A percentile compares a stretch with the other conserved stretches of the same genome.
These are phyloP conservation scores for Caenorhabditis sinica DNA, from an alignment of 2,888 invertebrate species.

Conservation along the genomic window DNA sequence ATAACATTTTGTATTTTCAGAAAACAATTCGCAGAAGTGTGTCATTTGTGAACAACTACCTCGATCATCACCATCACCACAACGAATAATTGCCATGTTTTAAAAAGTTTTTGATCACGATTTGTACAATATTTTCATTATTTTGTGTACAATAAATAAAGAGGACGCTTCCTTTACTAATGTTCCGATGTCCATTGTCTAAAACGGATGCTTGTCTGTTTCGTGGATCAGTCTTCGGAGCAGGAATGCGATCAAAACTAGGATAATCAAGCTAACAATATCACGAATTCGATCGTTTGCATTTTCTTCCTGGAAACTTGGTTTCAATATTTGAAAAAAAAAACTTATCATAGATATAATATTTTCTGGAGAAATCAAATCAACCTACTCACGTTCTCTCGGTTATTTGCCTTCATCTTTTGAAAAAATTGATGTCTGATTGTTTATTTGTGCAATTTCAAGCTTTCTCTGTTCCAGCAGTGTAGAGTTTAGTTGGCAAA, in stretches of 20 bases:
- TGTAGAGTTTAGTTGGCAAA: too few species aligned
- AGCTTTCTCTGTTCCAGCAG: too few species aligned
- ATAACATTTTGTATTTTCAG: not conserved
- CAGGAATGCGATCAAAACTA: not conserved
- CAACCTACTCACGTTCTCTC: too few species aligned
- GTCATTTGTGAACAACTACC: constrained; percentile 7
- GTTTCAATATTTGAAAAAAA: too few species aligned
- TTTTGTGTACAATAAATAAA: too few species aligned
- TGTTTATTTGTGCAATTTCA: too few species aligned
- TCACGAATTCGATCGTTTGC: not conserved
- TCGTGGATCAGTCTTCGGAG: not conserved
- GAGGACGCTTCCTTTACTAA: too few species aligned
- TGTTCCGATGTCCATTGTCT: too few species aligned
- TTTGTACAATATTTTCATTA: not conserved
- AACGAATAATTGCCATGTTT: constrained; percentile 1
- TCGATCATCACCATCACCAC: constrained; percentile 12
- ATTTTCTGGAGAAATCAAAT: not conserved
- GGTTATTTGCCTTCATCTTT: too few species aligned
- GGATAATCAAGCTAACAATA: not conserved
- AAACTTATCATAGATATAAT: not conserved
- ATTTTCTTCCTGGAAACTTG: not conserved
- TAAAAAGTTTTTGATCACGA: not conserved
- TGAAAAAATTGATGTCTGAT: too few species aligned
- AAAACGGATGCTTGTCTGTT: not conserved
- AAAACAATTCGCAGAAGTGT: constrained; percentile 35